phyloP scores from a whole-genome alignment of 2,113 vertebrate species.

The Entomyzon cyanotis region DNA sequence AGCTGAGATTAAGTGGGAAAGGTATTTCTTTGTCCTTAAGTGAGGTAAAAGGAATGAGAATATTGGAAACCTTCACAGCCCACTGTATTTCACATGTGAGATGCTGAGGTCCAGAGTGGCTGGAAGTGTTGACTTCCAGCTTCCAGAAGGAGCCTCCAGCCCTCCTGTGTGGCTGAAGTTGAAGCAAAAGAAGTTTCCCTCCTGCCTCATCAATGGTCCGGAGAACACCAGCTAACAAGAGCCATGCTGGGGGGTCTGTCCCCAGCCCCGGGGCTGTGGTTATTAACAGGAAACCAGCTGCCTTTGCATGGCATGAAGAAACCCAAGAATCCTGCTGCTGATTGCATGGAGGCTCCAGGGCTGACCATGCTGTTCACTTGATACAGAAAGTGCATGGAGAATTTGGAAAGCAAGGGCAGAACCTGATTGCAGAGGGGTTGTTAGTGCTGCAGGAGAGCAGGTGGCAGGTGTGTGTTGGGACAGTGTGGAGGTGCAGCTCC shows the following conservation, averaged over 20 bases:
- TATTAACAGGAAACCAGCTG: not conserved
- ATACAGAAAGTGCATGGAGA: not conserved
- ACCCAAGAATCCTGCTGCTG: not conserved
- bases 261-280: accelerated
- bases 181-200: not conserved
- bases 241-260: not conserved
- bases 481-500: not conserved
- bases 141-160: not conserved
- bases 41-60: not conserved
- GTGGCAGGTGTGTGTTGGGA: not conserved
- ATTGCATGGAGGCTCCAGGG: accelerated
- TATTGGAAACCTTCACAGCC: not conserved
- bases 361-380: not conserved
- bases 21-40: not conserved
- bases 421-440: not conserved
- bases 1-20: not conserved
- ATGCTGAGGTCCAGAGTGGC: not conserved
- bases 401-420: not conserved
- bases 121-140: not conserved
- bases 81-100: not conserved
- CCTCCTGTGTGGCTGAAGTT: not conserved
- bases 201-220: not conserved
- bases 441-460: not conserved
- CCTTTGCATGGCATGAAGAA: not conserved
- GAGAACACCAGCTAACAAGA: not conserved